Evolutionary conservation across 2,113 vertebrate genomes (phyloP), one percentile per base, ranked within the genome.

Genomic region (Nannobrachium achirus): DNA sequence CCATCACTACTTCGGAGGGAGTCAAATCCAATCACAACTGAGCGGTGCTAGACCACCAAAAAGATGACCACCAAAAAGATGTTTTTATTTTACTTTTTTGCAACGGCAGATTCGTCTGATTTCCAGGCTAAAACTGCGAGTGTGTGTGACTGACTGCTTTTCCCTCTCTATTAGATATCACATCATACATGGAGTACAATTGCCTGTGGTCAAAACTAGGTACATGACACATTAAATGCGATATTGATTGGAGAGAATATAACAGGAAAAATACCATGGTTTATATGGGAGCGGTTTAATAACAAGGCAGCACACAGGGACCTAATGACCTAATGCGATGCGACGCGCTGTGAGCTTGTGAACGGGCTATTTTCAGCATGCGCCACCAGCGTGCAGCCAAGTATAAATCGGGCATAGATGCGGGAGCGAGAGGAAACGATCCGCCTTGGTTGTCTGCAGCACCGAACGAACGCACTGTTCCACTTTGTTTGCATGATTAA

Each of bases 401-500:
- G 25, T 33, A 33, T 33, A 33, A 33, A 33, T 33, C 3, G 3
- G 25, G 25, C 25, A 4, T 33, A 5, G 74, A 82, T 58, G 50
- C 71, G 61, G n/a, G 68, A 69, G 69, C 39, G 45, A 1, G 56
- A 44, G 82, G 80, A 86, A 83, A 73, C 70, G 63, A 85, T 73
- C 76, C 70, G 82, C 76, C 72, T 79, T 79, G 19, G 13, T 52
- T 53, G 68, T 67, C 56, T 63, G 1, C 60, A 33, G 25, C 68
- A 66, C 58, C 64, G 13, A 14, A n/a, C n/a, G 71, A 42, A 72
- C 82, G 78, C 75, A 42, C 68, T 67, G 71, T 59, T 82, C 81
- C 84, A 80, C 81, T 89, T 86, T 89, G 88, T 89, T 87, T 85
- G 84, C 79, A 82, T 88, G 86, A 88, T 91, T 89, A 91, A 86